Evolutionary conservation across 1,140 invertebrate species (phyloP), one percentile per base, ranked within the genome.

Genomic region (Metopolophium dirhodum): DNA sequence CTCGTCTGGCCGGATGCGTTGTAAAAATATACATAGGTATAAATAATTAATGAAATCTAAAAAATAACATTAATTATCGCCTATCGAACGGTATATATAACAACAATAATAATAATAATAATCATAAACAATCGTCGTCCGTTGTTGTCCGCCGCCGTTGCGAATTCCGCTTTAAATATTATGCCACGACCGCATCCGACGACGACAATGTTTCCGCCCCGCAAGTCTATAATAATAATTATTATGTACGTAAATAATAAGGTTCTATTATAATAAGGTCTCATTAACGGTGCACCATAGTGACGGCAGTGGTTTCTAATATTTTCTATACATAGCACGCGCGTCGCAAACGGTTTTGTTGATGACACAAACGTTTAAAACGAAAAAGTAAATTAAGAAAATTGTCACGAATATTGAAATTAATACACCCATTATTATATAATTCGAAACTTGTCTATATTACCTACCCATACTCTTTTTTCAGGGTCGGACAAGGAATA

Each of bases 71-170:
- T 54, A 89, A 89, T 54, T 89, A 89, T 89, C 49, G 49, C n/a
- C 20, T 89, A 54, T 54, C n/a, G 87, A 54, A 54, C 49, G 35
- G 22, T 54, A 54, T 87, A 22, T n/a, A 51, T 54, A 54, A 51
- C 22, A 49, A 87, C 37, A 23, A 54, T 26, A 30, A 86, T 23
- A 35, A 51, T 51, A 51, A 87, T 49, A 47, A 49, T 35, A 87
- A 87, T 35, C 8, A 47, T 51, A 35, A 54, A 89, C 49, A 89
- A 89, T 89, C 87, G 87, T 35, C 87, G n/a, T 54, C 18, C 87
- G 87, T 89, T 89, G 87, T 89, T 89, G 47, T 89, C 87, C 47
- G 87, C 47, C 86, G 37, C 30, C 30, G 86, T 51, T 22, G 35
- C 9, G n/a, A 88, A 88, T 88, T 88, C 86, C 86, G 30, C 2